Percentiles rank a stretch among this genome's conserved stretches.
Conservation (phyloP, 2,888 invertebrate genomes). For the Drosophila borealis region DNA sequence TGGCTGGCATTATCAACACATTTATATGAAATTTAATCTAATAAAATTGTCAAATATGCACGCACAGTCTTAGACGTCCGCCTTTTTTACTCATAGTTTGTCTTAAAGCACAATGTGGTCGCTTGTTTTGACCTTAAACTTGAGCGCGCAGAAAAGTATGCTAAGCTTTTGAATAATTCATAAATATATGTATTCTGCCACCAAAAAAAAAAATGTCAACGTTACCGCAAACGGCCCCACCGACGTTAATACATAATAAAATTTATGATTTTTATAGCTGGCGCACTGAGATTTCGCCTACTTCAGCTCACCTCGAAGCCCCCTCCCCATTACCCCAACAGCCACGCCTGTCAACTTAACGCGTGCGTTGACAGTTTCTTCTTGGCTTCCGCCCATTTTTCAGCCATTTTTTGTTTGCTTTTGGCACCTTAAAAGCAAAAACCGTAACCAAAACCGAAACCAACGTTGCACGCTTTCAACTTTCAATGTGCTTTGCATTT, state of each 20-base stretch:
- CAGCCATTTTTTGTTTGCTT: conserved; percentile 40
- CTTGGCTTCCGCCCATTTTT: conserved; percentile 15
- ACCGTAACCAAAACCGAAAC: conserved; percentile 55
- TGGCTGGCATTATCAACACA: conserved; percentile 72
- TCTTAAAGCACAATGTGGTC: conserved; percentile 35
- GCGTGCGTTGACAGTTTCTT: conserved; percentile 64
- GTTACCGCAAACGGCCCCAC: conserved; percentile 29
- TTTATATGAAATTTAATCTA: conserved; percentile 73
- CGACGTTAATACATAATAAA: conserved; percentile 65
- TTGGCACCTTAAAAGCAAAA: conserved; percentile 68
- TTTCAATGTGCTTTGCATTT: conserved; percentile 82
- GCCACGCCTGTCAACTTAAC: conserved; percentile 66
- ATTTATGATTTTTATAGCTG: conserved; percentile 75
- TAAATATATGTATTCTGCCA: conserved; percentile 34
- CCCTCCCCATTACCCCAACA: not conserved
- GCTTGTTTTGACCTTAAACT: conserved; percentile 59
- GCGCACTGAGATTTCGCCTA: conserved; percentile 58
- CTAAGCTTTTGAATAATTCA: conserved; percentile 62
- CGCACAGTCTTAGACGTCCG: conserved; percentile 15
- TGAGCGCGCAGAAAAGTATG: conserved; percentile 35
- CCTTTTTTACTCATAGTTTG: not conserved
- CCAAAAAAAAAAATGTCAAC: conserved; percentile 17
- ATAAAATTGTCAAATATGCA: conserved; percentile 70
- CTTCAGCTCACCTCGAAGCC: not conserved
- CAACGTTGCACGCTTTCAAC: conserved; percentile 66